A percentile compares a stretch with the other conserved stretches of the same genome.
Evolutionary conservation across 1,140 invertebrate species (phyloP).

Genomic region (Mamestra configurata): DNA sequence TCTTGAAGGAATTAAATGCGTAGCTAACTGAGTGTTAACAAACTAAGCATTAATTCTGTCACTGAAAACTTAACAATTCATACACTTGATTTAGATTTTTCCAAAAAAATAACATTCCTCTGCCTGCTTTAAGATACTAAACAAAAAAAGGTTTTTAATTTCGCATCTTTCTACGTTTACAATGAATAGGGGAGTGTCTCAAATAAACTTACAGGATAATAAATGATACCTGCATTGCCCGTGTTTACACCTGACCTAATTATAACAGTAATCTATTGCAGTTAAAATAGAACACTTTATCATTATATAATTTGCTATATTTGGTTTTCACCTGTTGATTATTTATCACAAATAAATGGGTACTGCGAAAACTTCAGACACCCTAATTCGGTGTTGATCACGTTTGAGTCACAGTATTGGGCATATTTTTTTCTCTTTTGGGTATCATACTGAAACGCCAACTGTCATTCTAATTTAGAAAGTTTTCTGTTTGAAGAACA

Average conservation of each 20-base stretch:
- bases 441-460: no score
- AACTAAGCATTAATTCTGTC: no score
- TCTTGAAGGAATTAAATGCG: no score
- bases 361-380: background rate
- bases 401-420: background rate
- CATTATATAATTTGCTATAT: slow-evolving; percentile 28
- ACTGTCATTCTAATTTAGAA: no score
- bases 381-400: background rate
- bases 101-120: no score
- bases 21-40: no score
- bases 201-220: slow-evolving; percentile 6
- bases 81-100: no score
- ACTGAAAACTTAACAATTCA: no score
- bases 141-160: slow-evolving; percentile 10
- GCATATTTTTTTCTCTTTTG: no score
- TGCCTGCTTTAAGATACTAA: background rate
- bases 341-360: background rate
- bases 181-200: slow-evolving; percentile 9
- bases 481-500: no score
- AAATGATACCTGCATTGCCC: slow-evolving; percentile 6
- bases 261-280: slow-evolving; percentile 43
- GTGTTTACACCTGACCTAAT: slow-evolving; percentile 43
- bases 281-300: slow-evolving; percentile 27
- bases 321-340: slow-evolving; percentile 12
- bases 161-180: slow-evolving; percentile 10